Conservation (phyloP, 2,113 vertebrate species). For the Crocuta crocuta region DNA sequence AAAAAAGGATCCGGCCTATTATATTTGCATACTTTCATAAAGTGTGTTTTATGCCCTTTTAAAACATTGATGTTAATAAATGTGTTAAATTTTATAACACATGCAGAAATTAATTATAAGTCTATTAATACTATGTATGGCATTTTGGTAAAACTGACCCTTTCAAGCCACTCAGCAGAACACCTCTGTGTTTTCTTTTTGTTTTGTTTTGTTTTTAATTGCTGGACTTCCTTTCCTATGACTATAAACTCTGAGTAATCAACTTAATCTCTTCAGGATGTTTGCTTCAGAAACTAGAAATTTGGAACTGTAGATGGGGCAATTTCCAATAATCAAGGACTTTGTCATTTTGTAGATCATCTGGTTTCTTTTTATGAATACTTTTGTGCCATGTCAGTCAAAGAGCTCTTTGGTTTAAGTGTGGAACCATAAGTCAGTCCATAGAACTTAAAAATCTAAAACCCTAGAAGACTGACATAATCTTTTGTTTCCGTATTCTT, state of each 20-base stretch:
- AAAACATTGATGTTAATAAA: neutral
- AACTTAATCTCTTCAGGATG: neutral
- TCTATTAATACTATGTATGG: neutral
- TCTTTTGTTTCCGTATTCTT: neutral
- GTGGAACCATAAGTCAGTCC: neutral
- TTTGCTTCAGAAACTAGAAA: neutral
- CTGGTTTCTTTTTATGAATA: neutral
- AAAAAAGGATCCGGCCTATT: neutral
- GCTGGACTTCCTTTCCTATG: neutral
- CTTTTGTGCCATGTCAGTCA: neutral
- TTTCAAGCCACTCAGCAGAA: neutral
- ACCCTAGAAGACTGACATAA: neutral
- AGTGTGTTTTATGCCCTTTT: neutral
- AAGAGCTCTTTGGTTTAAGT: neutral
- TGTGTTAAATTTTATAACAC: neutral
- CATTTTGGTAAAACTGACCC: neutral
- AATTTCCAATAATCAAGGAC: neutral
- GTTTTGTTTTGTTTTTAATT: neutral
- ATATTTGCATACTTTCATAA: neutral
- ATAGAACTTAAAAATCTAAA: neutral
- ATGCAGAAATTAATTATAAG: neutral
- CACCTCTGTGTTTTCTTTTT: neutral
- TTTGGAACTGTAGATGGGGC: neutral
- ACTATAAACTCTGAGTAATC: neutral
- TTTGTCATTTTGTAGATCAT: neutral